These are phyloP conservation scores for Laterallus jamaicensis DNA, from an alignment of 2,113 vertebrate genomes.

Conservation along the genomic window DNA sequence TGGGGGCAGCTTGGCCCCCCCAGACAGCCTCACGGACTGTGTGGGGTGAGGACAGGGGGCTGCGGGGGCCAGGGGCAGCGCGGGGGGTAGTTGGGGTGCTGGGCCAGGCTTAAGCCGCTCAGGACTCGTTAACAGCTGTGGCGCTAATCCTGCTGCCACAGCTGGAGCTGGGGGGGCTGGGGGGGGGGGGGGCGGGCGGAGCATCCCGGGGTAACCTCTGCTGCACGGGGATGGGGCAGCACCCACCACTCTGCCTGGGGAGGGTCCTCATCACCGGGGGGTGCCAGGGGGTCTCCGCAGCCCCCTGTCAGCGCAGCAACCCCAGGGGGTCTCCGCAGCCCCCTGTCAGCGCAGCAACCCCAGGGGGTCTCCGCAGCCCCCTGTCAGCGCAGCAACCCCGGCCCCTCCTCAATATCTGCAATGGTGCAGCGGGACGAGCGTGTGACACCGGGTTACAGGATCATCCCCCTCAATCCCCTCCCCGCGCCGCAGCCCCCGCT, in stretches of 20 bases:
- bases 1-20: no score
- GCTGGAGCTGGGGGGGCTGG: not conserved
- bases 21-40: not conserved
- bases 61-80: not conserved
- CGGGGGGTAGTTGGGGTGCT: not conserved
- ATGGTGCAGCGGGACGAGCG: rapidly evolving
- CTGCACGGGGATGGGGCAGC: not conserved
- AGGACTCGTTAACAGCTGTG: not conserved
- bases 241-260: no score
- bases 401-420: not conserved
- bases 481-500: not conserved
- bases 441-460: not conserved
- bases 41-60: not conserved
- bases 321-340: rapidly evolving
- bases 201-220: not conserved
- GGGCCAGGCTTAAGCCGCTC: not conserved
- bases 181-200: not conserved
- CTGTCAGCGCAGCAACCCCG: not conserved
- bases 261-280: not conserved
- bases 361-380: not conserved
- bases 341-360: not conserved
- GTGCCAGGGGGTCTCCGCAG: not conserved
- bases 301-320: not conserved
- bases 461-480: not conserved
- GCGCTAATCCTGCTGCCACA: not conserved